Percentiles rank a stretch among this genome's conserved stretches.
phyloP scores from a whole-genome alignment of 1,140 invertebrate species.

The Sesamia nonagrioides region DNA sequence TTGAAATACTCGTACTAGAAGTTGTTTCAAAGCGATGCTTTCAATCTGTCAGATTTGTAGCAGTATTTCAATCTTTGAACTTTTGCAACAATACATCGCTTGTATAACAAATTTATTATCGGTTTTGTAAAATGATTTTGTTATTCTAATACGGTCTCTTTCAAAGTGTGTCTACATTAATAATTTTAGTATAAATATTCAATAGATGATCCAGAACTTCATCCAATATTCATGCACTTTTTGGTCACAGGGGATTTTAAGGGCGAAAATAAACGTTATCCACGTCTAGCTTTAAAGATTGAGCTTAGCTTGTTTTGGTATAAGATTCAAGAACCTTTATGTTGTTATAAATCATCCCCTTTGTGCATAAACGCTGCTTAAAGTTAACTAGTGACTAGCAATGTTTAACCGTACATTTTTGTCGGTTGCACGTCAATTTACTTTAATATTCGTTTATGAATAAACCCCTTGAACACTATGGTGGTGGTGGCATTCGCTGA shows the following conservation, averaged over 20 bases:
- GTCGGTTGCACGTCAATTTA: too few relatives aligned
- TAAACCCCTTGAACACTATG: too few relatives aligned
- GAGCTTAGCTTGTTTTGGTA: background rate
- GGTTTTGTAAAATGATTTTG: background rate
- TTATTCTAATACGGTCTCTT: background rate
- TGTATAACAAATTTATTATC: background rate
- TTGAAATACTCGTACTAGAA: background rate
- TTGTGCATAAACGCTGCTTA: too few relatives aligned
- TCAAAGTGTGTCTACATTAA: background rate
- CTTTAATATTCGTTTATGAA: too few relatives aligned
- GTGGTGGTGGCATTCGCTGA: too few relatives aligned
- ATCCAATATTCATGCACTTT: constrained; percentile 12
- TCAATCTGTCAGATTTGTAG: constrained; percentile 9
- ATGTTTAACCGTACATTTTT: too few relatives aligned
- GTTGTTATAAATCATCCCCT: too few relatives aligned
- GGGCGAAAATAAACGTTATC: background rate
- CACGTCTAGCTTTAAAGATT: background rate
- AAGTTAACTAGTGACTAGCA: too few relatives aligned
- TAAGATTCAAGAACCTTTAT: background rate
- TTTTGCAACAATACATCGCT: background rate
- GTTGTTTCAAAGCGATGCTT: constrained; percentile 1
- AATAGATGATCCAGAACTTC: constrained; percentile 2
- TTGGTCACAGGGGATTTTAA: constrained; percentile 12
- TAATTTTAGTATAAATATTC: constrained; percentile 2
- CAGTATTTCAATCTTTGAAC: constrained; percentile 7